phyloP scores from a whole-genome alignment of 2,888 invertebrate species.

The Athalia circularis region DNA sequence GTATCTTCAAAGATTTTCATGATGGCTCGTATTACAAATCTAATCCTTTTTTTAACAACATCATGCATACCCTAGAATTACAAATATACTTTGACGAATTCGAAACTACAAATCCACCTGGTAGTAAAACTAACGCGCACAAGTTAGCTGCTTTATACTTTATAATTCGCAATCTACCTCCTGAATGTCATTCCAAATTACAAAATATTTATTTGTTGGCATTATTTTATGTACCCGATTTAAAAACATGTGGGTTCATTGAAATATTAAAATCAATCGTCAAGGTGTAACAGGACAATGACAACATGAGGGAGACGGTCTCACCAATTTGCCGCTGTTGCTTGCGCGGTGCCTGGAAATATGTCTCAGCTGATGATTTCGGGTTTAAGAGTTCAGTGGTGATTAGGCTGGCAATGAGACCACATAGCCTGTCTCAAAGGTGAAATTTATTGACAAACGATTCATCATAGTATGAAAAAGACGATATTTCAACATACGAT shows the following conservation, averaged over 20 bases:
- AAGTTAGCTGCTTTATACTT: conserved; percentile 51
- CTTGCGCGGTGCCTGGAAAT: too few species aligned
- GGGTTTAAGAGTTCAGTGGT: too few species aligned
- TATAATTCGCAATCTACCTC: conserved; percentile 48
- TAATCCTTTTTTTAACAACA: conserved; percentile 43
- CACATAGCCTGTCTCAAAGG: too few species aligned
- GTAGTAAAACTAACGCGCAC: conserved; percentile 49
- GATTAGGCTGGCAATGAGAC: too few species aligned
- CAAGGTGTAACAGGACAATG: too few species aligned
- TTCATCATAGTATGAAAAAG: too few species aligned
- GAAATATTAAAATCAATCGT: conserved; percentile 48
- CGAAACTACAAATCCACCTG: conserved; percentile 50
- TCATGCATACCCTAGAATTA: conserved; percentile 37
- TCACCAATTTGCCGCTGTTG: too few species aligned
- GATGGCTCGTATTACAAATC: conserved; percentile 46
- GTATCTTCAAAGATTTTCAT: conserved; percentile 27
- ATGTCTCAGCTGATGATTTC: too few species aligned
- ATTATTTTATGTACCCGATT: conserved; percentile 48
- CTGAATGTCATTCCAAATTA: conserved; percentile 49
- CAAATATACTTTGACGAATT: conserved; percentile 51
- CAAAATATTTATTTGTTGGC: conserved; percentile 49
- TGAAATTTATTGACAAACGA: too few species aligned
- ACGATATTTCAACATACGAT: too few species aligned
- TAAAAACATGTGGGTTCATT: conserved; percentile 40
- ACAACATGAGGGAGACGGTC: too few species aligned